Evolutionary conservation across 2,888 invertebrate genomes (phyloP), one percentile per base, ranked within the genome.

Genomic region (Caenorhabditis zanzibari): DNA sequence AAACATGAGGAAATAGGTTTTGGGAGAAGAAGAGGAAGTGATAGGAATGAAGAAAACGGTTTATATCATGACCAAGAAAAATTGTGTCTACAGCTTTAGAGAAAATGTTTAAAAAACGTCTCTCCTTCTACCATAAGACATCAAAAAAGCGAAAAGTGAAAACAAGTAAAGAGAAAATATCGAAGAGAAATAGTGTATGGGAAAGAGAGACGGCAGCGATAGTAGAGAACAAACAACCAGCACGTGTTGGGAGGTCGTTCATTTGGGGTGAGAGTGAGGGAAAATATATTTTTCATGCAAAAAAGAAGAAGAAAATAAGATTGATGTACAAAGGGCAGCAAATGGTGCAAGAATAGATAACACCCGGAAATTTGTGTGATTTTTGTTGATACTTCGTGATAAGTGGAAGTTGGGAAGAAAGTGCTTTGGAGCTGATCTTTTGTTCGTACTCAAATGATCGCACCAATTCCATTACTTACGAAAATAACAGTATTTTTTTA

Each of bases 151-250:
- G 24, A 22, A 44, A 44, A 28, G 66, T 49, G 66, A 66, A 49
- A 66, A 49, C 49, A 66, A 54, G 54, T 52, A 54, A 26, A 54
- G 12, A 54, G 54, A 54, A 19, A 52, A 64, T 44, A 47, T 32
- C 7, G 32, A 56, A 14, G 38, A 28, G 24, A 59, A 35, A 71
- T n/a, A 71, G 44, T 38, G 28, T 16, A 16, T 24, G 41, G 26
- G 28, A 41, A 5, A 16, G 47, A 72, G 72, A 72, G 19, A 47
- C 7, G 16, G 0, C 3, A 72, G 72, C 59, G 44, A 59, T 47
- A 72, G 28, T 47, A 72, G 72, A 59, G 59, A 59, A 72, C 72
- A 72, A 72, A 59, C 72, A 72, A 59, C 58, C 59, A 47, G 56
- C 72, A 72, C 72, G 72, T 72, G 72, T 38, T 38, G 44, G 24